Conservation (phyloP, 2,888 invertebrate genomes). For the Campopleginae sp. region DNA sequence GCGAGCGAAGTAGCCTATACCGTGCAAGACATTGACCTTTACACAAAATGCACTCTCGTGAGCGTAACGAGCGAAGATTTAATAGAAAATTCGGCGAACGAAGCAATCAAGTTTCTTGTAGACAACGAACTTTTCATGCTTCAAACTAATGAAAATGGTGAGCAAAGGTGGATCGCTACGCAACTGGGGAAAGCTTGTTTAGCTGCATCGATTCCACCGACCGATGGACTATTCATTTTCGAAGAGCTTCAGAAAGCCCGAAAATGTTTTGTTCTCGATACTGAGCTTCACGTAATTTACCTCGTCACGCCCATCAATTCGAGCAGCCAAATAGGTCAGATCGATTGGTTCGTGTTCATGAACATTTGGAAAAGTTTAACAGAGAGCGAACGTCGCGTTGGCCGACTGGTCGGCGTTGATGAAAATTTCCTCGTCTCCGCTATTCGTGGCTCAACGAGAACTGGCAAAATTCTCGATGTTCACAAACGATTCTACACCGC, state of each 20-base stretch:
- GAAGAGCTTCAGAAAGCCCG: conserved; percentile 95
- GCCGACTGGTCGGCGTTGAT: conserved; percentile 94
- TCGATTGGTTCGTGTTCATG: conserved; percentile 92
- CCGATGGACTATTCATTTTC: conserved; percentile 95
- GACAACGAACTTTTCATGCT: conserved; percentile 92
- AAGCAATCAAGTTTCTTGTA: conserved; percentile 89
- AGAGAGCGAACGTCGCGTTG: conserved; percentile 93
- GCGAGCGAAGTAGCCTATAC: conserved; percentile 93
- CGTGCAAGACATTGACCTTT: conserved; percentile 89
- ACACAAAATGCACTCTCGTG: conserved; percentile 91
- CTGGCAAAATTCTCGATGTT: conserved; percentile 79
- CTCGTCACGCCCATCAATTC: conserved; percentile 97
- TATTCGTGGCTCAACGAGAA: conserved; percentile 88
- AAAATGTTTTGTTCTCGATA: conserved; percentile 95
- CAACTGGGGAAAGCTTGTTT: conserved; percentile 96
- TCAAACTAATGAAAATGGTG: conserved; percentile 85
- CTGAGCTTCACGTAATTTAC: conserved; percentile 97
- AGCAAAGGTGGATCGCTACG: conserved; percentile 89
- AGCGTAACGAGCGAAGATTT: conserved; percentile 72
- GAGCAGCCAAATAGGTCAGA: conserved; percentile 90
- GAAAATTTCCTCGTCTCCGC: conserved; percentile 94
- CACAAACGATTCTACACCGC: conserved; percentile 93
- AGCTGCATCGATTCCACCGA: conserved; percentile 96
- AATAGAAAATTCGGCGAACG: conserved; percentile 84
- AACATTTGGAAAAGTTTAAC: conserved; percentile 93